Evolutionary conservation across 2,888 invertebrate species (phyloP).

Genomic region (Dicyrtomina minuta): DNA sequence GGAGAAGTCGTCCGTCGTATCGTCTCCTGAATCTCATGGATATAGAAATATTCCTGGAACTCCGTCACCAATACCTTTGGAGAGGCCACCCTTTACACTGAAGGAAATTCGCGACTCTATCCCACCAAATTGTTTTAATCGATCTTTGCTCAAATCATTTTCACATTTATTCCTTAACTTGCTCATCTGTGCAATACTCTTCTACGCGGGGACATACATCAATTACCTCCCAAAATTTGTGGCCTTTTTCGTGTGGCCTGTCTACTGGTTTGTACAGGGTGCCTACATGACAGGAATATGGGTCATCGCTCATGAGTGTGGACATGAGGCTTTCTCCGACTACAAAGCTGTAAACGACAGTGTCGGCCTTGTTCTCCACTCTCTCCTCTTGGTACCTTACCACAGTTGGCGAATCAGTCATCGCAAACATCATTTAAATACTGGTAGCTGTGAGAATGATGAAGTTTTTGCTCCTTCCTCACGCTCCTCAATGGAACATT

Average conservation of each 20-base stretch:
- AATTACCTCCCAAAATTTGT: constrained; percentile 9
- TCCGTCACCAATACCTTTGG: constrained; percentile 11
- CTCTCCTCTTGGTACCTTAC: constrained; percentile 22
- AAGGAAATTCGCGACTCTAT: constrained; percentile 23
- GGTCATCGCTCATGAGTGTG: constrained; percentile 25
- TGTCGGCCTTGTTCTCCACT: constrained; percentile 19
- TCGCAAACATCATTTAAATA: constrained; percentile 25
- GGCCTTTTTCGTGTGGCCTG: constrained; percentile 18
- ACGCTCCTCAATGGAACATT: constrained; percentile 16
- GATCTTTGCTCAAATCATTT: constrained; percentile 15
- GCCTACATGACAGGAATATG: constrained; percentile 24
- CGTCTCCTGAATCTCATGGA: constrained; percentile 7
- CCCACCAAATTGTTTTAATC: constrained; percentile 20
- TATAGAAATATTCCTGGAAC: constrained; percentile 4
- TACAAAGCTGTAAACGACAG: constrained; percentile 23
- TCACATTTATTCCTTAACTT: constrained; percentile 10
- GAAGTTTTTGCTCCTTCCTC: constrained; percentile 23
- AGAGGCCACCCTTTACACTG: constrained; percentile 22
- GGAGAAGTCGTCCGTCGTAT: background rate
- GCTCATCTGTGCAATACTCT: constrained; percentile 14
- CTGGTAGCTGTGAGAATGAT: constrained; percentile 28
- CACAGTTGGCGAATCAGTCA: constrained; percentile 26
- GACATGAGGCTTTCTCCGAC: constrained; percentile 19
- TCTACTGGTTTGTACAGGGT: constrained; percentile 27
- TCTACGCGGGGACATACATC: constrained; percentile 15